phyloP scores from a whole-genome alignment of 2,888 invertebrate species.

The Drosophila dives region DNA sequence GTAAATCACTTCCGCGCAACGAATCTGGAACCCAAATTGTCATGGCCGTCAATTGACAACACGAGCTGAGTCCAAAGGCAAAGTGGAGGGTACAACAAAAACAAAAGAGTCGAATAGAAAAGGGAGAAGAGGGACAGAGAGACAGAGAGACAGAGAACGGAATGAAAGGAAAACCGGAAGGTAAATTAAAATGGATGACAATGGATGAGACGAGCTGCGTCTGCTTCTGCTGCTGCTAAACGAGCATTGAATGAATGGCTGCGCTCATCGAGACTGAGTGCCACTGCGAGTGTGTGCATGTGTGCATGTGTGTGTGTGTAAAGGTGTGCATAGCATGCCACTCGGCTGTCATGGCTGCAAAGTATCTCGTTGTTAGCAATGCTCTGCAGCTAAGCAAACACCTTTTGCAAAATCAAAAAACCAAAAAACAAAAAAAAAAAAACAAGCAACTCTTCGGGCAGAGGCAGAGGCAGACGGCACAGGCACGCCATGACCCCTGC shows the following conservation, averaged over 20 bases:
- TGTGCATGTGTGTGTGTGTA: slow-evolving; percentile 29
- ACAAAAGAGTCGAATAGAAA: background rate
- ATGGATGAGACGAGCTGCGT: slow-evolving; percentile 59
- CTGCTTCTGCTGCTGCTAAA: slow-evolving; percentile 49
- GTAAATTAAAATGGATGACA: slow-evolving; percentile 80
- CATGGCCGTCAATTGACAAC: slow-evolving; percentile 77
- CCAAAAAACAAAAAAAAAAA: background rate
- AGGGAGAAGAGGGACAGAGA: slow-evolving; percentile 23
- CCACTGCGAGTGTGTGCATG: slow-evolving; percentile 8
- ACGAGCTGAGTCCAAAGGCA: slow-evolving; percentile 39
- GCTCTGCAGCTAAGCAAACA: slow-evolving; percentile 65
- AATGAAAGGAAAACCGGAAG: slow-evolving; percentile 71
- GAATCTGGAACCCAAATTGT: slow-evolving; percentile 73
- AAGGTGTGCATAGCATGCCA: slow-evolving; percentile 47
- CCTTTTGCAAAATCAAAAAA: slow-evolving; percentile 57
- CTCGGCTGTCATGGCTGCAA: slow-evolving; percentile 52
- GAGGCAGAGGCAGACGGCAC: background rate
- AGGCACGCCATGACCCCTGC: slow-evolving; percentile 3
- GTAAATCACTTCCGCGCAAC: slow-evolving; percentile 78
- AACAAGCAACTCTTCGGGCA: slow-evolving; percentile 18
- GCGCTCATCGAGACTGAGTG: slow-evolving; percentile 29
- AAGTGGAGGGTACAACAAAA: slow-evolving; percentile 7
- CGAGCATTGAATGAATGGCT: slow-evolving; percentile 72
- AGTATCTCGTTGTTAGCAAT: slow-evolving; percentile 46
- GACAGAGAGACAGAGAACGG: slow-evolving; percentile 36